Percentiles rank a stretch among this genome's conserved stretches.
Evolutionary conservation across 64 coral and sea anemone species (phyloP).

Genomic region (Trachythela sp.): DNA sequence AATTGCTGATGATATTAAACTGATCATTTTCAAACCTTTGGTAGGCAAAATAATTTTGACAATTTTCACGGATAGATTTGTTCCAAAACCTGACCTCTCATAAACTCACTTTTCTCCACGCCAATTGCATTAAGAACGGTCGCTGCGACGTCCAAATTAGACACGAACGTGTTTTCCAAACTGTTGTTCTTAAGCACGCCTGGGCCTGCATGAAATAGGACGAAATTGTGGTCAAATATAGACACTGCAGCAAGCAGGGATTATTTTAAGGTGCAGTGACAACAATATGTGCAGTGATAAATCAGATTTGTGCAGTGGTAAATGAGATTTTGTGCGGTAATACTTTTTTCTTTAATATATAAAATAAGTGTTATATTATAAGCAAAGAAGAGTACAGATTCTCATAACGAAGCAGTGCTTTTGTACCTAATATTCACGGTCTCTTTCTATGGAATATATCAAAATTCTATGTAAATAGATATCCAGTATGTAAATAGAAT

Average conservation of each 20-base stretch:
- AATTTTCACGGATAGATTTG: background rate
- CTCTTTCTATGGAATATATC: no score
- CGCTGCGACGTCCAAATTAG: background rate
- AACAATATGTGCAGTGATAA: no score
- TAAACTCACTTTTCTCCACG: background rate
- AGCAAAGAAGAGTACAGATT: background rate
- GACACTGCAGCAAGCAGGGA: background rate
- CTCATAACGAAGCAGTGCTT: no score
- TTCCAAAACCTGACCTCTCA: constrained; percentile 1
- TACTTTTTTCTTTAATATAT: no score
- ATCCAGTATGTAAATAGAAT: no score
- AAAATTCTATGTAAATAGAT: no score
- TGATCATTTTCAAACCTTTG: background rate
- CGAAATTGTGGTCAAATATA: background rate
- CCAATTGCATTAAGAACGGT: background rate
- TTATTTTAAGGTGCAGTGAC: no score
- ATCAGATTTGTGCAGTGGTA: no score
- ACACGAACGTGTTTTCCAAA: background rate
- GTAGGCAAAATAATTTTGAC: background rate
- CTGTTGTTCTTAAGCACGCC: background rate
- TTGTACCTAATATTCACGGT: no score
- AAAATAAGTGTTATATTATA: background rate
- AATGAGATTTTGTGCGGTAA: no score
- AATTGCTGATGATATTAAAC: no score
- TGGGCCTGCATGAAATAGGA: background rate